Evolutionary conservation across 2,113 vertebrate species (phyloP), one percentile per base, ranked within the genome.

Genomic region (Thamnaconus septentrionalis): DNA sequence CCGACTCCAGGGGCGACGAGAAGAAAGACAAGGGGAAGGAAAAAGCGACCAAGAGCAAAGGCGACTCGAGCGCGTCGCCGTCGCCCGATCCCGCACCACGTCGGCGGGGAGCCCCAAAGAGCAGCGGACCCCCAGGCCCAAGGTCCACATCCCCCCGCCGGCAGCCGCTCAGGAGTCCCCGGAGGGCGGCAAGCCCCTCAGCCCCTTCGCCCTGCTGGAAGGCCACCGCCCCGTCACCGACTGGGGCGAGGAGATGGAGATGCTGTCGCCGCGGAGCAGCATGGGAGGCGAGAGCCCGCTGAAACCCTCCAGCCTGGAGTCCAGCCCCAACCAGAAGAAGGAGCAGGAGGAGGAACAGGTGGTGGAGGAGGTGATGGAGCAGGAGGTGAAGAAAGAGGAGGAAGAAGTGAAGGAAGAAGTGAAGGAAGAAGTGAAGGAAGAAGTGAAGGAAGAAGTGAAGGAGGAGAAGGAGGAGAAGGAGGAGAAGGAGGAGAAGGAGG

Each of bases 201-300:
- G 92, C 78, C 94, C 95, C 51, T 91, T 95, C 81, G 88, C 81
- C 0, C 89, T 88, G 0, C 40, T 88, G 2, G 92, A 92, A 0
- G 85, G 90, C 12, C 91, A 94, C 84, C 80, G 81, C 51, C 92
- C 94, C 0, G 93, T 96, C 41, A 76, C 90, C 0, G 94, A 97
- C 89, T 98, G 96, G 96, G 96, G 91, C 0, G 96, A 96, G 85
- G 94, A 94, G 84, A 94, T 97, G 94, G 96, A 98, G 87, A 85
- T 92, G 90, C 75, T 70, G 64, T 95, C 94, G 0, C 93, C 94
- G 0, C 79, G 88, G 7, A 87, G 86, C 78, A 87, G 81, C 59
- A 66, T 88, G 79, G 89, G 83, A 53, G 87, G 79, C 0, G 91
- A 92, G 77, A 91, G 83, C 64, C 91, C 91, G 0, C 74, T 81